Evolutionary conservation across 2,888 invertebrate species (phyloP).

Genomic region (Conistra vaccinii): DNA sequence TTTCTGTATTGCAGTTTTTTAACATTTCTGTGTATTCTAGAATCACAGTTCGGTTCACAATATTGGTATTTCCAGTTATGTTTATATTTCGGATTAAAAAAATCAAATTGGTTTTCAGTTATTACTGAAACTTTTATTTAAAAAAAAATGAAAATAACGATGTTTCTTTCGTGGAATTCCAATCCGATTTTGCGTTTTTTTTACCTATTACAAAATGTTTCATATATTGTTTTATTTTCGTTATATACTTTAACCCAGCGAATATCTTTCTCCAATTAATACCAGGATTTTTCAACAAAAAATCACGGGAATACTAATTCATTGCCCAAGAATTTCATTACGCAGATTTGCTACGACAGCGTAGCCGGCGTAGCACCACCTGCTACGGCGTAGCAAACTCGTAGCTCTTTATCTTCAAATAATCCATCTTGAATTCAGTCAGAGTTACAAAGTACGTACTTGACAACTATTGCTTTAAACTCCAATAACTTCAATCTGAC

Average conservation of each 20-base stretch:
- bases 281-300: no score
- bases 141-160: neutral
- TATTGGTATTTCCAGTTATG: neutral
- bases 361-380: conserved; percentile 24
- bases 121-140: neutral
- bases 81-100: neutral
- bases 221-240: neutral
- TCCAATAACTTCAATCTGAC: conserved; percentile 36
- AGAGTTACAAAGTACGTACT: conserved; percentile 23
- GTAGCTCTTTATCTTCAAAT: neutral
- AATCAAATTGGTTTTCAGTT: neutral
- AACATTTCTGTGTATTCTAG: neutral
- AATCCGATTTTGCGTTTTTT: neutral
- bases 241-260: neutral
- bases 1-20: neutral
- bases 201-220: no score
- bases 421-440: conserved; percentile 16
- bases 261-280: neutral
- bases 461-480: conserved; percentile 28
- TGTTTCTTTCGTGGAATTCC: neutral
- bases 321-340: no score
- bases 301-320: no score
- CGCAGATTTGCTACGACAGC: conserved; percentile 13
- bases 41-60: neutral
- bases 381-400: conserved; percentile 33